Evolutionary conservation across 2,797 vertebrate genomes (phyloP), one percentile per base, ranked within the genome.

Genomic region (Chaenodraco wilsoni): DNA sequence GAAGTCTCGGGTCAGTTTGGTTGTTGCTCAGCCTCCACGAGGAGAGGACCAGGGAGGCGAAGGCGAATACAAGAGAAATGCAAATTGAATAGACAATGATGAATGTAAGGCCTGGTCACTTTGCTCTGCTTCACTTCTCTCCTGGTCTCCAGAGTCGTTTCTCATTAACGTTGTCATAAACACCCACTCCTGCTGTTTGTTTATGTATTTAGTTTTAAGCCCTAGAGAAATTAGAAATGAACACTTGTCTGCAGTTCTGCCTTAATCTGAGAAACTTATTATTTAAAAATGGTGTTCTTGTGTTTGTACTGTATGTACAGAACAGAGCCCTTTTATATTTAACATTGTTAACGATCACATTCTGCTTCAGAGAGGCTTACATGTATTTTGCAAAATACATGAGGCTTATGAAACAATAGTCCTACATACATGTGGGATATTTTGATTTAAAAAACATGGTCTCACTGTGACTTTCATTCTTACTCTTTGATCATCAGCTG

Each of bases 1-100:
- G 12, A 3, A 9, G 12, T 60, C 23, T 21, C 0, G 2, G 12
- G 5, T 6, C 41, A 16, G 71, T 37, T 31, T 65, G 41, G 43
- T 60, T 81, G 57, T 71, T 41, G 19, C 41, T 13, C 3, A 15
- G 50, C 68, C 51, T 56, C 54, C 41, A 66, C 0, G n/a, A 74
- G 65, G 33, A 55, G 23, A 49, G 56, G 62, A 72, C n/a, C 58
- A 40, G n/a, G 44, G 70, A 43, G 21, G 21, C 23, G 60, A 48
- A 71, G 79, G 55, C 14, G n/a, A 78, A 70, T 71, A 54, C 60
- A 44, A 72, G 62, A 60, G 52, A 74, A 76, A 58, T 62, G 70
- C 44, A 88, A 86, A 91, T 87, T 86, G 88, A 90, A 84, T 50
- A 81, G 78, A 80, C 60, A 69, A 66, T 85, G 69, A 90, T 88